These are phyloP conservation scores for Drosophila pegasa DNA, from an alignment of 2,888 invertebrate species.

Conservation along the genomic window DNA sequence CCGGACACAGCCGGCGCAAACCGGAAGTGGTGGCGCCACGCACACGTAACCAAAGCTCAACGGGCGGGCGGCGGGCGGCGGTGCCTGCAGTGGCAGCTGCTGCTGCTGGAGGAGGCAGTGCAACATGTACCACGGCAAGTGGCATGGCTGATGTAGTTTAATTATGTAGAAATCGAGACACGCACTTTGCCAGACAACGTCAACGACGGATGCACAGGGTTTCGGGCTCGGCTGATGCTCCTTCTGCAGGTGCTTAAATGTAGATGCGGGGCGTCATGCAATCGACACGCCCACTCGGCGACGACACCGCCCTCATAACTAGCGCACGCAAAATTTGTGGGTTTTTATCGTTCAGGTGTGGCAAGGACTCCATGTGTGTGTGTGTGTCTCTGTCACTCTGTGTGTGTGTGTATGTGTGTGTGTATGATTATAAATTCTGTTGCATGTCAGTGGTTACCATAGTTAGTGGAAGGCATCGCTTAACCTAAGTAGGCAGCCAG, in stretches of 20 bases:
- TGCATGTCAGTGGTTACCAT: constrained; percentile 64
- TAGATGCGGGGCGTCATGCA: constrained; percentile 27
- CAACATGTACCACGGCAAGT: constrained; percentile 33
- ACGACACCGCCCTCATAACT: constrained; percentile 55
- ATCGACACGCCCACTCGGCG: constrained; percentile 70
- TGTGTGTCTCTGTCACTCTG: constrained; percentile 1
- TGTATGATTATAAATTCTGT: constrained; percentile 73
- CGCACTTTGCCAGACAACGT: constrained; percentile 69
- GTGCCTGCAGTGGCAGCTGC: constrained; percentile 8
- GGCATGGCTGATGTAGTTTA: constrained; percentile 67
- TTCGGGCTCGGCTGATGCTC: constrained; percentile 7
- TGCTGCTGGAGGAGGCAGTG: constrained; percentile 15
- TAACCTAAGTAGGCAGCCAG: constrained; percentile 14
- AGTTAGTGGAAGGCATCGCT: constrained; percentile 16
- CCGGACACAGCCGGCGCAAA: constrained; percentile 56
- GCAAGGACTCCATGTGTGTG: constrained; percentile 19
- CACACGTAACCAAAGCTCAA: constrained; percentile 42
- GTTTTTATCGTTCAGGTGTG: constrained; percentile 30
- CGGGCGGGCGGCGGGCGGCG: background rate
- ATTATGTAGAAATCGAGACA: constrained; percentile 80
- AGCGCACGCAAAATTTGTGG: constrained; percentile 59
- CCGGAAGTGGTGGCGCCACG: constrained; percentile 70
- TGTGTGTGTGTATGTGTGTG: background rate
- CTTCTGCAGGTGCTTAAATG: constrained; percentile 1
- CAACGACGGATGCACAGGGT: constrained; percentile 43